Base-by-base conservation (phyloP, 2,797 vertebrate genomes). In the Pseudochromis fuscus region DNA sequence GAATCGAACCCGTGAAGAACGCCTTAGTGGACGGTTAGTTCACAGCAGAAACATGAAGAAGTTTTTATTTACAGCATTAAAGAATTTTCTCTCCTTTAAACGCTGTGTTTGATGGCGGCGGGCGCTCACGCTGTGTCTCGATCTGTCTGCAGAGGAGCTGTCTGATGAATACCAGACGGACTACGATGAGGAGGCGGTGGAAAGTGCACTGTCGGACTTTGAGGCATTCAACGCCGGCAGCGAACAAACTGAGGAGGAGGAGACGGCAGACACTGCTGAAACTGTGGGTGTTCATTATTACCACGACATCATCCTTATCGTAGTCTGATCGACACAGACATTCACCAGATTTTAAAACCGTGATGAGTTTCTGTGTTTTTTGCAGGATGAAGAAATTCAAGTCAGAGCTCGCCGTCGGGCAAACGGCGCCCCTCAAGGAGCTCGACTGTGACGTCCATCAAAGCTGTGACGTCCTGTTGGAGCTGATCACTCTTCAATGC, bases 141-240 rank as follows among this genome's bases (percentile, higher is more conserved):
- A 9, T 72, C 8, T 49, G 1, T 19, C n/a, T 64, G 18, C 45
- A 98, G 97, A 96, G 49, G 96, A 97, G 28, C 95, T 93, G 1
- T 92, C 92, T 7, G 92, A 93, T 49, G 97, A 99, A 75, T 97
- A 95, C 88, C 96, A 97, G 93, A 98, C 97, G 0, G 96, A 98
- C 75, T 96, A 95, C 0, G 96, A 98, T 23, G 95, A 95, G 49
- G 97, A 98, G 55, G 93, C 93, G 0, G 77, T 95, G 61, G 92
- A 93, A 44, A 91, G 88, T 7, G 87, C 90, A 2, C 73, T 92
- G 44, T 94, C 94, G 0, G 94, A 95, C 81, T 87, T 87, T 0
- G 94, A 95, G 19, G 75, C 84, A 1, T 92, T 93, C 61, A 63
- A 83, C 18, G 69, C 83, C 0, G 87, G 86, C 57, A 84, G 88